Evolutionary conservation across 2,113 vertebrate genomes (phyloP).

Genomic region (Cyanoliseus patagonus): DNA sequence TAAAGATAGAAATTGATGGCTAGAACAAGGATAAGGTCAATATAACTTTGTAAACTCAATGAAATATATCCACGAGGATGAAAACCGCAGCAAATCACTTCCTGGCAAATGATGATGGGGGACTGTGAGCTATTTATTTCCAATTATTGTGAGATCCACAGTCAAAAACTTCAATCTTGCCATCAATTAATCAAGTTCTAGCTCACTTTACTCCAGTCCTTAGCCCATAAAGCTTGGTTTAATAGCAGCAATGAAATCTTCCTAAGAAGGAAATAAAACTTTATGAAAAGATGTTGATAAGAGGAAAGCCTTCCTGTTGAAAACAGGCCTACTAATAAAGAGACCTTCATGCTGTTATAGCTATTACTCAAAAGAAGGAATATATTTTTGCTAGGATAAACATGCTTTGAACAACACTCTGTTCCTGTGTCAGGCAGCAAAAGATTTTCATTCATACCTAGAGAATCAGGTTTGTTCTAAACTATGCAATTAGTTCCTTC

Average conservation of each 20-base stretch:
- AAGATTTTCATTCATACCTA: neutral
- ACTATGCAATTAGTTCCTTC: neutral
- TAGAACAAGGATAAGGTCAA: conserved; percentile 39
- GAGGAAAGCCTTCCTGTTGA: neutral
- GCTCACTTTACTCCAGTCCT: neutral
- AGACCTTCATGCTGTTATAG: neutral
- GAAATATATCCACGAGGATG: conserved; percentile 7
- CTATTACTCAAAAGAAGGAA: neutral
- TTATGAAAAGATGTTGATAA: neutral
- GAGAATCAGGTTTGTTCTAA: neutral
- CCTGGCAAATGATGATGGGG: neutral
- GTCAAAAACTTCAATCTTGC: neutral
- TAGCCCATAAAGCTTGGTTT: neutral
- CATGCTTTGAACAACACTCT: neutral
- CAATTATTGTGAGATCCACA: neutral
- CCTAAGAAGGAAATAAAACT: neutral
- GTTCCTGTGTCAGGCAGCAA: neutral
- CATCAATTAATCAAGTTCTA: neutral
- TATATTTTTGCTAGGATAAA: neutral
- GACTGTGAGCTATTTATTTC: neutral
- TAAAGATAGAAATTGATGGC: conserved; percentile 23
- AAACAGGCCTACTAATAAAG: neutral
- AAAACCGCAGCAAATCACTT: neutral
- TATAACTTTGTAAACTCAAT: conserved; percentile 42
- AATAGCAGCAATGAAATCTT: neutral